phyloP scores from a whole-genome alignment of 2,888 invertebrate species.

The Cheilosia grossa region DNA sequence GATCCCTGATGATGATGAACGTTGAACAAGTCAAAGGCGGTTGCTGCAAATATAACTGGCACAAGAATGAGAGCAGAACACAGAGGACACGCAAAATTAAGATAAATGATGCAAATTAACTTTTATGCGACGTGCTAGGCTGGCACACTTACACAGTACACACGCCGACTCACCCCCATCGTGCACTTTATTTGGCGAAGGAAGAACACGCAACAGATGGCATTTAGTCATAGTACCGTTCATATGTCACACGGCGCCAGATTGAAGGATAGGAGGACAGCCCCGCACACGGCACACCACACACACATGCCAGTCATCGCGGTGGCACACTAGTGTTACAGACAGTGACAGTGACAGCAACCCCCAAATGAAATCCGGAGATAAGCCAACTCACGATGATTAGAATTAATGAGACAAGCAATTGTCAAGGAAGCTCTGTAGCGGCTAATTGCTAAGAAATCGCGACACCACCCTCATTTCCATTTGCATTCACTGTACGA shows the following conservation, averaged over 20 bases:
- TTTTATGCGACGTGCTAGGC: constrained; percentile 67
- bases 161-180: constrained; percentile 19
- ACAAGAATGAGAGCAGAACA: constrained; percentile 37
- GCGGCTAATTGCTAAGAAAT: constrained; percentile 74
- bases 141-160: constrained; percentile 58
- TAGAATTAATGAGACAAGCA: constrained; percentile 75
- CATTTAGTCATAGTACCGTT: constrained; percentile 52
- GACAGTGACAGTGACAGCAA: constrained; percentile 32
- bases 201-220: constrained; percentile 65
- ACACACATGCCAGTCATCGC: constrained; percentile 40
- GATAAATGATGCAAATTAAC: constrained; percentile 75
- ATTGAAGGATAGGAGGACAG: constrained; percentile 37
- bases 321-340: constrained; percentile 47
- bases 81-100: constrained; percentile 71
- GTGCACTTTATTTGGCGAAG: too few species aligned
- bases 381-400: constrained; percentile 74
- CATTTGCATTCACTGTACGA: constrained; percentile 66
- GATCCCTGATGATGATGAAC: background rate
- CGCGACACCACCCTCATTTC: constrained; percentile 68
- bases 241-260: constrained; percentile 50
- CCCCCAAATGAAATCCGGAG: constrained; percentile 70
- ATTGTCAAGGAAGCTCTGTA: constrained; percentile 73
- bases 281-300: constrained; percentile 14
- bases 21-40: constrained; percentile 5
- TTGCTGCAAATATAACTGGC: constrained; percentile 12